Conservation (phyloP, 2,797 vertebrate species). For the Coregonus sp. region DNA sequence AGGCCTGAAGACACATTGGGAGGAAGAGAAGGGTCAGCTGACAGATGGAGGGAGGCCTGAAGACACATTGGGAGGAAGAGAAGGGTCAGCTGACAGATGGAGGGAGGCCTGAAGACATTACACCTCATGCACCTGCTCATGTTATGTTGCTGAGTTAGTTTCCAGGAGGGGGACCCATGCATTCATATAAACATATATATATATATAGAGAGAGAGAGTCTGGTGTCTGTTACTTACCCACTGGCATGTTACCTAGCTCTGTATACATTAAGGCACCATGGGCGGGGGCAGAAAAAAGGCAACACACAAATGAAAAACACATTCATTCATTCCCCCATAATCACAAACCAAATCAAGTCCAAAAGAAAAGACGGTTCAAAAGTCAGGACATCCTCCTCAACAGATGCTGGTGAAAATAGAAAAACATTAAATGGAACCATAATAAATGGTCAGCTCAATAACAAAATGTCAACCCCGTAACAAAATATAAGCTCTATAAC, state of each 20-base stretch:
- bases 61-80: no score
- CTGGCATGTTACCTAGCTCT: conserved; percentile 96
- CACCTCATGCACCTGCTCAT: conserved; percentile 76
- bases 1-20: no score
- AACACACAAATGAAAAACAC: conserved; percentile 92
- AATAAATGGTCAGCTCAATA: background rate
- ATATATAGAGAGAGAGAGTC: conserved; percentile 65
- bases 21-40: conserved; percentile 13
- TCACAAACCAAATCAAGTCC: conserved; percentile 23
- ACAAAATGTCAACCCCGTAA: background rate
- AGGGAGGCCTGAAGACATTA: conserved; percentile 68
- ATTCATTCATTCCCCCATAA: conserved; percentile 63
- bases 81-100: conserved; percentile 43
- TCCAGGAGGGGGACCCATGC: conserved; percentile 83
- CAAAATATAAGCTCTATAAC: background rate
- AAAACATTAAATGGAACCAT: background rate
- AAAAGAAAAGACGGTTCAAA: conserved; percentile 4
- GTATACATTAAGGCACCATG: conserved; percentile 76
- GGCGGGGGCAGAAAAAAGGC: conserved; percentile 73
- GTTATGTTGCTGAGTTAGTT: conserved; percentile 71
- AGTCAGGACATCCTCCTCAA: conserved; percentile 41
- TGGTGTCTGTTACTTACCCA: conserved; percentile 88
- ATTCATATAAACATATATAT: conserved; percentile 57
- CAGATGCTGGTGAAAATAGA: conserved; percentile 41
- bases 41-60: no score